Evolutionary conservation across 2,888 invertebrate species (phyloP).

Genomic region (Conistra vaccinii): DNA sequence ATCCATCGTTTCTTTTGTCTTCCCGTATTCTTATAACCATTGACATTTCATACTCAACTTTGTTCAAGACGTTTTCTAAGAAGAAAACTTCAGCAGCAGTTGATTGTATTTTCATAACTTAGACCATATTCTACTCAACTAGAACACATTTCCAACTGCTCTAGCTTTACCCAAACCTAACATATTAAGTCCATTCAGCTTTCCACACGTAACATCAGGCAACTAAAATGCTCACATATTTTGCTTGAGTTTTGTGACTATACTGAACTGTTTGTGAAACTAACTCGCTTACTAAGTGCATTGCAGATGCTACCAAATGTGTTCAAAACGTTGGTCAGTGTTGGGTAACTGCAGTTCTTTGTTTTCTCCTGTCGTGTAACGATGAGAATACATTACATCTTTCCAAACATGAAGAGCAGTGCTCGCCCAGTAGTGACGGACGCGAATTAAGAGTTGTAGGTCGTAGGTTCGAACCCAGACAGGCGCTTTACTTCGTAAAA

Average conservation of each 20-base stretch:
- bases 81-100: too few relatives aligned
- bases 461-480: too few relatives aligned
- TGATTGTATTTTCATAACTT: background rate
- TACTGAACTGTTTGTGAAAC: slow-evolving; percentile 33
- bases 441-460: too few relatives aligned
- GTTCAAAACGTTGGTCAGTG: slow-evolving; percentile 5
- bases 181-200: background rate
- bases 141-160: background rate
- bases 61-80: too few relatives aligned
- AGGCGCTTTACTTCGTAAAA: too few relatives aligned
- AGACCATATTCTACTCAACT: background rate
- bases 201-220: slow-evolving; percentile 8
- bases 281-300: slow-evolving; percentile 16
- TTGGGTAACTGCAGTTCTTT: slow-evolving; percentile 9
- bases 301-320: slow-evolving; percentile 19
- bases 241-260: slow-evolving; percentile 5
- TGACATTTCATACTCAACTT: too few relatives aligned
- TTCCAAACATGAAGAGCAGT: too few relatives aligned
- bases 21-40: too few relatives aligned
- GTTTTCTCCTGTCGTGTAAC: background rate
- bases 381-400: background rate
- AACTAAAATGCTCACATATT: slow-evolving; percentile 15
- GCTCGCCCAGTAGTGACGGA: too few relatives aligned
- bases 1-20: too few relatives aligned
- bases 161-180: background rate